A percentile compares a stretch with the other conserved stretches of the same genome.
Evolutionary conservation across 2,888 invertebrate genomes (phyloP).

Genomic region (Volucella inflata): DNA sequence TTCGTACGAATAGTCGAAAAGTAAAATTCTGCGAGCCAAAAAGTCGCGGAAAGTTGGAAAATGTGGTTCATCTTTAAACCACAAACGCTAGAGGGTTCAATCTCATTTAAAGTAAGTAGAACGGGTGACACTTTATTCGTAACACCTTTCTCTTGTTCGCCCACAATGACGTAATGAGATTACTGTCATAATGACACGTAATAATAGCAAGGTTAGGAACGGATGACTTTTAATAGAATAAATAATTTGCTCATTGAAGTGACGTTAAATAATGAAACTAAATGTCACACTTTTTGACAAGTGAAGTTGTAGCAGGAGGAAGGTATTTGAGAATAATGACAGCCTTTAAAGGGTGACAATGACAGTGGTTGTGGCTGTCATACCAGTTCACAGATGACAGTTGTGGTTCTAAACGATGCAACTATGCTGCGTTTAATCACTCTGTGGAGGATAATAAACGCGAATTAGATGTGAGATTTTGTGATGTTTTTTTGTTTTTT

Average conservation of each 20-base stretch:
- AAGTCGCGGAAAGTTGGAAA: constrained; percentile 30
- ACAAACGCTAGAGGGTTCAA: constrained; percentile 5
- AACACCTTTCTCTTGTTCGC: neutral
- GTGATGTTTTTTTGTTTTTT: constrained; percentile 1
- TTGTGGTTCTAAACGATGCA: constrained; percentile 57
- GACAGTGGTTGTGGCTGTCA: neutral
- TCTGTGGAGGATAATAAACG: constrained; percentile 53
- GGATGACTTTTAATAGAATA: constrained; percentile 33
- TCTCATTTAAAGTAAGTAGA: neutral
- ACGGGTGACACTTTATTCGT: no score
- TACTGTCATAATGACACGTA: constrained; percentile 5
- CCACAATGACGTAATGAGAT: constrained; percentile 32
- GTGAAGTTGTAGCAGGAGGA: neutral
- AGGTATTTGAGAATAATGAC: no score
- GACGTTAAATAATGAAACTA: constrained; percentile 35
- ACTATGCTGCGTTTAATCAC: constrained; percentile 51
- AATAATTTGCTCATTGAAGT: constrained; percentile 44
- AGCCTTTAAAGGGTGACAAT: neutral
- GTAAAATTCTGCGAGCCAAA: constrained; percentile 9
- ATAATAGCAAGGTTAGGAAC: neutral
- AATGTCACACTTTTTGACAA: constrained; percentile 23
- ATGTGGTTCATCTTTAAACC: constrained; percentile 40
- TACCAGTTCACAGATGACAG: constrained; percentile 1
- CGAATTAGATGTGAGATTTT: constrained; percentile 59
- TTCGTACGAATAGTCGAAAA: neutral